These are phyloP conservation scores for Lanistes nyassanus DNA, from an alignment of 1,140 invertebrate species.

Conservation along the genomic window DNA sequence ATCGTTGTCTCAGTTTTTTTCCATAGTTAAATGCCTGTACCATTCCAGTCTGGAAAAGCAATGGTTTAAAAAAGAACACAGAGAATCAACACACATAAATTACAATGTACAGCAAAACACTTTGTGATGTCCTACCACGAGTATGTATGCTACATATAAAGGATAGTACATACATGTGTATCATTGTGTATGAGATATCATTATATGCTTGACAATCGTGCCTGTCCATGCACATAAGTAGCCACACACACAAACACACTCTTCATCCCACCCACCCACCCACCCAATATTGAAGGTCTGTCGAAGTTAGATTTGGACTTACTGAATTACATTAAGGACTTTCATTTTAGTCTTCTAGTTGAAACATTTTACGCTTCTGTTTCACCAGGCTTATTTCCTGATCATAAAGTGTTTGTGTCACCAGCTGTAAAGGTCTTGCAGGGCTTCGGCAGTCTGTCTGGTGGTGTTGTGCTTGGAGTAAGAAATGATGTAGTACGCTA, in stretches of 20 bases:
- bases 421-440: too few species aligned
- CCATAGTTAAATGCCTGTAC: slow-evolving; percentile 1
- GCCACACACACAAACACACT: slow-evolving; percentile 3
- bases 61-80: neutral
- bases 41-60: neutral
- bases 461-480: too few species aligned
- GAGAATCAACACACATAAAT: neutral
- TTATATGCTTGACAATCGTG: neutral
- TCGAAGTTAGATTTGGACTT: too few species aligned
- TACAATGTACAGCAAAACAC: neutral
- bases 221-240: neutral
- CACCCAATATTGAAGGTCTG: too few species aligned
- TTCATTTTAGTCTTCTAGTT: too few species aligned
- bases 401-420: too few species aligned
- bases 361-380: too few species aligned
- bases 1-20: slow-evolving; percentile 10
- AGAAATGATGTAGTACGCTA: too few species aligned
- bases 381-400: too few species aligned
- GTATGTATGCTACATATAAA: neutral
- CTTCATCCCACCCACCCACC: neutral
- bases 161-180: neutral
- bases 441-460: too few species aligned
- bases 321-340: too few species aligned
- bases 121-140: neutral
- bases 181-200: neutral